Evolutionary conservation across 2,888 invertebrate genomes (phyloP).

Genomic region (Catocala fraxini): DNA sequence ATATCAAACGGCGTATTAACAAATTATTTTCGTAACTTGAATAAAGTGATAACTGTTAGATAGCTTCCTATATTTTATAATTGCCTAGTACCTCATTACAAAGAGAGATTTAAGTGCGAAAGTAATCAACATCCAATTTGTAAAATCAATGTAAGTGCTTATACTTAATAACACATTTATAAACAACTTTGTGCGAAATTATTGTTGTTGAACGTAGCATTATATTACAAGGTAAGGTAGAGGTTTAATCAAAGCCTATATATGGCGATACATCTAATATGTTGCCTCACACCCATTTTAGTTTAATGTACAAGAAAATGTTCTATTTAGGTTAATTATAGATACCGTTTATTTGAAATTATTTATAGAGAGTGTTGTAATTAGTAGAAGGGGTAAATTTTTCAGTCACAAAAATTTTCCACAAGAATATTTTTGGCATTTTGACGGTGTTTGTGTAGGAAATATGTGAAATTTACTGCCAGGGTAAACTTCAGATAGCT

Average conservation of each 20-base stretch:
- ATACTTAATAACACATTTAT: slow-evolving; percentile 5
- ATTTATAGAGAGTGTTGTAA: not conserved
- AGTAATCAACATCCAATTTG: slow-evolving; percentile 13
- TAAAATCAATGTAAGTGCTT: slow-evolving; percentile 3
- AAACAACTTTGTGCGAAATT: slow-evolving; percentile 9
- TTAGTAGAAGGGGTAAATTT: not conserved
- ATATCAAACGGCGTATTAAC: no score
- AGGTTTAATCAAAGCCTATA: slow-evolving; percentile 42
- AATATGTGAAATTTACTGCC: no score
- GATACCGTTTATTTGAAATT: slow-evolving; percentile 26
- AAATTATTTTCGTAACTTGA: no score
- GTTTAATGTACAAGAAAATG: slow-evolving; percentile 38
- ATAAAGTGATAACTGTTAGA: no score
- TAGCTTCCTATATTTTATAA: no score
- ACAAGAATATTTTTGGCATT: no score
- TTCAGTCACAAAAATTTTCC: no score
- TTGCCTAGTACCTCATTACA: not conserved
- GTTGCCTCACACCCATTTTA: slow-evolving; percentile 36
- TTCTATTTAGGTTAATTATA: slow-evolving; percentile 39
- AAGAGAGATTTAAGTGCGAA: slow-evolving; percentile 1
- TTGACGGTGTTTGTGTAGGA: no score
- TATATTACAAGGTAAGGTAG: slow-evolving; percentile 35
- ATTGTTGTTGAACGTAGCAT: slow-evolving; percentile 15
- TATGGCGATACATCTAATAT: slow-evolving; percentile 42
- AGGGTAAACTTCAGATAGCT: no score